Percentiles rank a stretch among this genome's conserved stretches.
phyloP scores from a whole-genome alignment of 2,113 vertebrate species.

The Edolisoma coerulescens region DNA sequence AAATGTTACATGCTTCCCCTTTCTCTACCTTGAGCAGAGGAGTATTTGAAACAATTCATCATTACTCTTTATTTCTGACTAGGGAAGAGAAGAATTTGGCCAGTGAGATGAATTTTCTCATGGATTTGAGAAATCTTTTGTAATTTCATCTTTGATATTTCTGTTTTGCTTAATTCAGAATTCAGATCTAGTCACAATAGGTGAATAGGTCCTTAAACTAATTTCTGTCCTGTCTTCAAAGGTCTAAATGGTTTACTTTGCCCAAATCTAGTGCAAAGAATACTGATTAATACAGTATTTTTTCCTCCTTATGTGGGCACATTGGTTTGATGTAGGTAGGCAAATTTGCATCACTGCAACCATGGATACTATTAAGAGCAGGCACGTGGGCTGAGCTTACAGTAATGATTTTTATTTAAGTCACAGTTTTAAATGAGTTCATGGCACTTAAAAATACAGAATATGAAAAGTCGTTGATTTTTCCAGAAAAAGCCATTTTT shows the following conservation, averaged over 20 bases:
- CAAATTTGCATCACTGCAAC: conserved; percentile 77
- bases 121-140: background rate
- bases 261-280: conserved; percentile 20
- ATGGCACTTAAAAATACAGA: conserved; percentile 40
- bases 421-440: conserved; percentile 50
- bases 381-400: conserved; percentile 58
- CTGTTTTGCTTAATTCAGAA: background rate
- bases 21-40: background rate
- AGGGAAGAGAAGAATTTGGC: background rate
- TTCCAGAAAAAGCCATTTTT: background rate
- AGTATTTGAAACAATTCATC: background rate
- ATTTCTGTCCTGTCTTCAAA: conserved; percentile 5
- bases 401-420: conserved; percentile 63
- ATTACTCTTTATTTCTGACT: background rate
- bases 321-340: conserved; percentile 68
- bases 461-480: background rate
- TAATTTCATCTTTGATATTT: background rate
- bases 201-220: background rate
- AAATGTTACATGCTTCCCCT: background rate
- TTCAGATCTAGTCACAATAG: background rate
- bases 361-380: conserved; percentile 79
- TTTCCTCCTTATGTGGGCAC: conserved; percentile 66
- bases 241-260: background rate
- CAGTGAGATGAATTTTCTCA: background rate
- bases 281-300: conserved; percentile 49